Percentiles rank a stretch among this genome's conserved stretches.
Conservation (phyloP, 2,113 vertebrate species). For the Camelus dromedarius region DNA sequence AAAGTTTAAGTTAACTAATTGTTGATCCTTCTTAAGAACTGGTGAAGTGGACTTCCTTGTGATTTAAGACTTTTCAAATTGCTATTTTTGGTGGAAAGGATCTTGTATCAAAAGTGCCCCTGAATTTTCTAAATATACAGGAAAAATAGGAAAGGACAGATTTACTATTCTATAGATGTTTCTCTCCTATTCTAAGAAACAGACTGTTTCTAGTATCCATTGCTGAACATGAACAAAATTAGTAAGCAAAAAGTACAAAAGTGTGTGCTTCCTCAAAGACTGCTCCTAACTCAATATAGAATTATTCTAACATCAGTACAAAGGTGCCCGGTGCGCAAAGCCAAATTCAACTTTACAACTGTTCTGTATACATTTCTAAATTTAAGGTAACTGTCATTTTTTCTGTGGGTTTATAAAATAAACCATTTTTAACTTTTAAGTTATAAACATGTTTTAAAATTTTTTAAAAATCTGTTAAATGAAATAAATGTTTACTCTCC, state of each 20-base stretch:
- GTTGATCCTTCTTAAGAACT: not conserved
- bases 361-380: not conserved
- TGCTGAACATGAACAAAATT: slow-evolving; percentile 71
- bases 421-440: slow-evolving; percentile 19
- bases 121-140: not conserved
- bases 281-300: slow-evolving; percentile 52
- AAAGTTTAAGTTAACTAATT: not conserved
- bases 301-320: slow-evolving; percentile 1
- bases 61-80: not conserved
- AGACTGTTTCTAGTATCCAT: slow-evolving; percentile 70
- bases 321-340: not conserved
- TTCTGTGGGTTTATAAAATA: not conserved
- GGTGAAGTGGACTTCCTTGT: not conserved
- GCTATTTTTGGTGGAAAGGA: not conserved
- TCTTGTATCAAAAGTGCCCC: not conserved
- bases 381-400: not conserved
- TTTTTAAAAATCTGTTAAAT: too few species aligned
- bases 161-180: slow-evolving; percentile 31
- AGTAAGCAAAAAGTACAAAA: slow-evolving; percentile 65
- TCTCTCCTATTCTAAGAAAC: slow-evolving; percentile 55
- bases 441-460: slow-evolving; percentile 37
- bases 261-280: slow-evolving; percentile 75
- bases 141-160: slow-evolving; percentile 13
- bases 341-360: not conserved
- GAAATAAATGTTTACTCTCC: too few species aligned